Conservation (phyloP, 1,140 invertebrate species). For the Papilio aristodemus region DNA sequence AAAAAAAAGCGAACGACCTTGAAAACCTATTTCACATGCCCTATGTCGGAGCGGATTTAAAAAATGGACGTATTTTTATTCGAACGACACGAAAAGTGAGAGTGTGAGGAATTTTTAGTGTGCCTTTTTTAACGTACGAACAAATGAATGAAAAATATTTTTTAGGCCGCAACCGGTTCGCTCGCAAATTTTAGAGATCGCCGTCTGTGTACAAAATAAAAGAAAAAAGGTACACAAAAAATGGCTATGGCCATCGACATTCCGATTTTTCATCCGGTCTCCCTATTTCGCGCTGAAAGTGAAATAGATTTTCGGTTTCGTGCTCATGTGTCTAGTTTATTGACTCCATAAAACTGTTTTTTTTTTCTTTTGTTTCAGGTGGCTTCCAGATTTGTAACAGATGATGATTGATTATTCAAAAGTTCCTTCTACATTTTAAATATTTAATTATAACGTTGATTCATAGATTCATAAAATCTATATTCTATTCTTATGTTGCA, state of each 20-base stretch:
- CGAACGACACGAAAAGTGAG: conserved; percentile 58
- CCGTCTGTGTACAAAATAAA: conserved; percentile 49
- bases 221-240: conserved; percentile 39
- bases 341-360: neutral
- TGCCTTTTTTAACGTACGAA: conserved; percentile 51
- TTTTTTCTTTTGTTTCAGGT: neutral
- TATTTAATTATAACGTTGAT: no score
- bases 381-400: neutral
- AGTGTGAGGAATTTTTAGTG: conserved; percentile 60
- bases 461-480: no score
- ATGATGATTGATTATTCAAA: neutral
- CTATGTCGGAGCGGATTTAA: conserved; percentile 29
- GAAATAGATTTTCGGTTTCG: conserved; percentile 40
- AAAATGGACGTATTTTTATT: conserved; percentile 52
- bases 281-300: conserved; percentile 47
- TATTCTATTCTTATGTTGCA: no score
- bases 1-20: conserved; percentile 25
- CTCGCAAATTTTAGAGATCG: conserved; percentile 57
- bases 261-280: conserved; percentile 35
- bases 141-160: conserved; percentile 61
- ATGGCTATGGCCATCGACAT: conserved; percentile 19
- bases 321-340: conserved; percentile 36
- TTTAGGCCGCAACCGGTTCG: conserved; percentile 50
- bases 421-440: neutral
- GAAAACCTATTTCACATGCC: conserved; percentile 16